A percentile compares a stretch with the other conserved stretches of the same genome.
phyloP scores from a whole-genome alignment of 2,113 vertebrate species.

The Ciconia maguari region DNA sequence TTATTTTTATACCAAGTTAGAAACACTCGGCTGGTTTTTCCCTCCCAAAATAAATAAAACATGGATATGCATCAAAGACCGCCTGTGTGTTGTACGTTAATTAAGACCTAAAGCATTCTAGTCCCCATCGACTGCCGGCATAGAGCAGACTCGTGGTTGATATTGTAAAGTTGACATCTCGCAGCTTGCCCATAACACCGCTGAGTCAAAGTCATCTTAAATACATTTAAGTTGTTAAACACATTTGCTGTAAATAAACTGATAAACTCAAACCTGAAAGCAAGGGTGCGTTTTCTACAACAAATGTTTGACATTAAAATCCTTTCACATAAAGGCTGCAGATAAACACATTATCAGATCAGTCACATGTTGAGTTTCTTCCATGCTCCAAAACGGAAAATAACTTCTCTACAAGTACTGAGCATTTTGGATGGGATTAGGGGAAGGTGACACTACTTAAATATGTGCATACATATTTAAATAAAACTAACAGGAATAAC shows the following conservation, averaged over 20 bases:
- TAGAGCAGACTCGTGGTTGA: background rate
- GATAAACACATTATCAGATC: background rate
- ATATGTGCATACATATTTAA: background rate
- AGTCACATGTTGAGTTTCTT: background rate
- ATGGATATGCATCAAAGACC: background rate
- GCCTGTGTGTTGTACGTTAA: background rate
- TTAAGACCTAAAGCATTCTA: conserved; percentile 14
- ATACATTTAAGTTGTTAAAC: background rate
- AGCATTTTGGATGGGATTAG: background rate
- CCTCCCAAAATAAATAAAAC: background rate
- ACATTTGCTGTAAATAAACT: background rate
- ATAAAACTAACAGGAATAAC: background rate
- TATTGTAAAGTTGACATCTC: background rate
- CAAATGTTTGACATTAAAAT: background rate
- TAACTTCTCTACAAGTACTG: background rate
- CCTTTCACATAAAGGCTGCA: background rate
- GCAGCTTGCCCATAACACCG: accelerated
- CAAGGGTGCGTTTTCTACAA: background rate
- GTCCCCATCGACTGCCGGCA: background rate
- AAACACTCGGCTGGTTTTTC: background rate
- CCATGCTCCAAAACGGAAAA: background rate
- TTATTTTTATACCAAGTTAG: background rate
- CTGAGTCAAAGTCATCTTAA: background rate
- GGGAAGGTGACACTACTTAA: background rate
- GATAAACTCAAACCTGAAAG: background rate